Conservation (phyloP, 1,140 invertebrate genomes). For the Popillia japonica region DNA sequence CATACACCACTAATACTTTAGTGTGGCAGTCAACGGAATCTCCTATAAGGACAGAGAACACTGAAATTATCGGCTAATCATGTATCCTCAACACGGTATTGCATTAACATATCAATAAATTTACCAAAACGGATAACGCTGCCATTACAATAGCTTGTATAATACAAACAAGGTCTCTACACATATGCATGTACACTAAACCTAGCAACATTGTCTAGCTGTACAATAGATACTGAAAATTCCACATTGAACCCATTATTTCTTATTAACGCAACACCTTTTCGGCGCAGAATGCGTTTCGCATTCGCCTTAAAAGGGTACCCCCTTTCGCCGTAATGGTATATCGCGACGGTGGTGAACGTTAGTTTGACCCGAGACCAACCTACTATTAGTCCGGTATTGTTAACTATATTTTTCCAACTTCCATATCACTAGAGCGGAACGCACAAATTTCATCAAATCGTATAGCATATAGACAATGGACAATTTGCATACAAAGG, state of each 20-base stretch:
- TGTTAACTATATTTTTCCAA: constrained; percentile 25
- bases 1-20: no score
- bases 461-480: constrained; percentile 39
- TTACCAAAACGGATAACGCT: neutral
- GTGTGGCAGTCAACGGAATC: no score
- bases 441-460: constrained; percentile 44
- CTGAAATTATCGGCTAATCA: no score
- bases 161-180: constrained; percentile 14
- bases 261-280: constrained; percentile 33
- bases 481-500: constrained; percentile 43
- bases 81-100: no score
- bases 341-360: constrained; percentile 2
- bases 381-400: constrained; percentile 26
- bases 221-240: constrained; percentile 26
- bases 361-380: constrained; percentile 10
- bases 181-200: neutral
- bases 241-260: constrained; percentile 26
- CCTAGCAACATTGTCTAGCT: neutral
- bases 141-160: neutral
- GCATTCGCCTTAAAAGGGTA: constrained; percentile 13
- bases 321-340: constrained; percentile 28
- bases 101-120: neutral
- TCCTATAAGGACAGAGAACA: no score
- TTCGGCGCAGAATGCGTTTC: constrained; percentile 23
- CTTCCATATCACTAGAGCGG: constrained; percentile 38